Evolutionary conservation across 2,113 vertebrate genomes (phyloP).

Genomic region (Elanus axillaris): DNA sequence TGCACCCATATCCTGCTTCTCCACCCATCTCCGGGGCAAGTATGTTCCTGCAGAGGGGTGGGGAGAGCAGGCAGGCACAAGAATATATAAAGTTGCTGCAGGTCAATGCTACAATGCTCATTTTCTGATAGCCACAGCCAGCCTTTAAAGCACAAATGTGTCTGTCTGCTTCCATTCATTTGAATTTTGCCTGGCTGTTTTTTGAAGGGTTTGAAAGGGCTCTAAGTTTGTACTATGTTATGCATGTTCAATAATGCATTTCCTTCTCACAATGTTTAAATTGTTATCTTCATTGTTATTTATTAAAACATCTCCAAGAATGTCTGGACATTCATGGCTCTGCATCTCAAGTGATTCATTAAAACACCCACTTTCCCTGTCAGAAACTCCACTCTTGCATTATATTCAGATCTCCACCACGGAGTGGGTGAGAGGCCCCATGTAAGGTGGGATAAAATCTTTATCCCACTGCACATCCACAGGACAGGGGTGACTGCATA

Average conservation of each 20-base stretch:
- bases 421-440: not conserved
- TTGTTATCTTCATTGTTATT: slow-evolving; percentile 62
- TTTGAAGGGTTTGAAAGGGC: slow-evolving; percentile 12
- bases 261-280: slow-evolving; percentile 42
- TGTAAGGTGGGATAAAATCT: not conserved
- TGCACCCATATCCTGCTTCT: not conserved
- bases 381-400: not conserved
- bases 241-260: slow-evolving; percentile 58
- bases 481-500: not conserved
- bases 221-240: slow-evolving; percentile 4
- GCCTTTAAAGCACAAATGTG: not conserved
- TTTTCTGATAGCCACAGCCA: not conserved
- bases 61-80: not conserved
- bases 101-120: not conserved
- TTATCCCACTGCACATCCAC: not conserved
- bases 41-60: accelerated
- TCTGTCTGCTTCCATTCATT: not conserved
- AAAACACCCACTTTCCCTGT: not conserved
- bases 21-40: not conserved
- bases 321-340: slow-evolving; percentile 38
- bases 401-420: not conserved
- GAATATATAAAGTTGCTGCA: not conserved
- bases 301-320: slow-evolving; percentile 59
- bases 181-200: slow-evolving; percentile 9
- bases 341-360: slow-evolving; percentile 59